Evolutionary conservation across 2,888 invertebrate genomes (phyloP).

Genomic region (Drosophila borborema): DNA sequence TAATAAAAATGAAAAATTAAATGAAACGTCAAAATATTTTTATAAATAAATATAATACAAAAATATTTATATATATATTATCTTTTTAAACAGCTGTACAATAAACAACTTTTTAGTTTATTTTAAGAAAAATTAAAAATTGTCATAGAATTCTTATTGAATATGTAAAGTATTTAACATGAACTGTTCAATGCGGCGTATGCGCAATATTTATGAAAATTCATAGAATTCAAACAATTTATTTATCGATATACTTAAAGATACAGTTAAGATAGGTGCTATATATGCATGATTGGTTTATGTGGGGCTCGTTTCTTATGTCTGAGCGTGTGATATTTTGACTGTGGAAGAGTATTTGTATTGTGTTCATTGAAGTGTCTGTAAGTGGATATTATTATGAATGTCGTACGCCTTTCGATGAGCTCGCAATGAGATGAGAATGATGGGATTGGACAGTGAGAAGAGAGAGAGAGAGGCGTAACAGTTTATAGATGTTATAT

Average conservation of each 20-base stretch:
- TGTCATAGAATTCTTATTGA: not conserved
- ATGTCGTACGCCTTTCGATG: constrained; percentile 53
- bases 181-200: constrained; percentile 33
- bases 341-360: constrained; percentile 45
- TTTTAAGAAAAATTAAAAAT: not conserved
- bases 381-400: constrained; percentile 40
- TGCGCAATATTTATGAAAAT: constrained; percentile 43
- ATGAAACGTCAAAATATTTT: constrained; percentile 12
- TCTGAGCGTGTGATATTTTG: constrained; percentile 48
- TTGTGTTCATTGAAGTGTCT: constrained; percentile 22
- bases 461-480: constrained; percentile 54
- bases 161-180: constrained; percentile 24
- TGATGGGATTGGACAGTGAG: constrained; percentile 41
- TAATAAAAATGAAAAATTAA: constrained; percentile 43
- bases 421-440: constrained; percentile 61
- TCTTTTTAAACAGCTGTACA: not conserved
- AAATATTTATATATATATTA: not conserved
- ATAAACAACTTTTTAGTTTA: not conserved
- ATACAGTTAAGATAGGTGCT: constrained; percentile 33
- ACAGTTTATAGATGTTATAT: constrained; percentile 66
- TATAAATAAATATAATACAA: constrained; percentile 2
- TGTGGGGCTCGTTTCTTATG: constrained; percentile 30
- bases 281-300: constrained; percentile 52
- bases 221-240: constrained; percentile 16
- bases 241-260: constrained; percentile 21